Evolutionary conservation across 1,140 invertebrate genomes (phyloP).

Genomic region (Tetragonula clypearis): DNA sequence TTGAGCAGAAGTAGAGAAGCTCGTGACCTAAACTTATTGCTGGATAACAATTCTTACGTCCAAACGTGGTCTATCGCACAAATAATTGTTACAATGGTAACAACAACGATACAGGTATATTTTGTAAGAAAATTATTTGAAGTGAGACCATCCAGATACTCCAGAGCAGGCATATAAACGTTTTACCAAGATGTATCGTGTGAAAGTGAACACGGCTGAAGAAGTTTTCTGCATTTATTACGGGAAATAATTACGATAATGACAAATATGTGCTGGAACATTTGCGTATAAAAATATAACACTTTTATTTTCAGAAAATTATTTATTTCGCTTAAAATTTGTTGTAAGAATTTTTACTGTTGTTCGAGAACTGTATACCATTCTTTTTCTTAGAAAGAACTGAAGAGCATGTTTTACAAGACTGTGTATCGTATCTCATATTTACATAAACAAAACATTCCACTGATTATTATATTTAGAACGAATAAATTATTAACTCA

Average conservation of each 20-base stretch:
- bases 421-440: constrained; percentile 27
- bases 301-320: not conserved
- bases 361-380: not conserved
- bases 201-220: not conserved
- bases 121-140: constrained; percentile 95
- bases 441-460: constrained; percentile 11
- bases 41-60: constrained; percentile 93
- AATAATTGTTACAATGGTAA: constrained; percentile 90
- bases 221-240: not conserved
- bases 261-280: not conserved
- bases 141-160: constrained; percentile 85
- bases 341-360: not conserved
- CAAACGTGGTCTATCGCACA: constrained; percentile 93
- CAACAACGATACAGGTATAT: constrained; percentile 91
- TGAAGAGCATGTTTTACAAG: constrained; percentile 15
- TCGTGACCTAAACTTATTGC: constrained; percentile 90
- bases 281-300: not conserved
- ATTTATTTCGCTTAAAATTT: not conserved
- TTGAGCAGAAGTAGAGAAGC: constrained; percentile 89
- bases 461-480: not conserved
- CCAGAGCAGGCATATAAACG: constrained; percentile 84
- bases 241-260: not conserved
- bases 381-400: not conserved
- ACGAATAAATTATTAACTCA: not conserved
- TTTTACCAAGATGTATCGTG: not conserved